Base-by-base conservation (phyloP, 2,797 vertebrate genomes). In the Tauraco hartlaubi region DNA sequence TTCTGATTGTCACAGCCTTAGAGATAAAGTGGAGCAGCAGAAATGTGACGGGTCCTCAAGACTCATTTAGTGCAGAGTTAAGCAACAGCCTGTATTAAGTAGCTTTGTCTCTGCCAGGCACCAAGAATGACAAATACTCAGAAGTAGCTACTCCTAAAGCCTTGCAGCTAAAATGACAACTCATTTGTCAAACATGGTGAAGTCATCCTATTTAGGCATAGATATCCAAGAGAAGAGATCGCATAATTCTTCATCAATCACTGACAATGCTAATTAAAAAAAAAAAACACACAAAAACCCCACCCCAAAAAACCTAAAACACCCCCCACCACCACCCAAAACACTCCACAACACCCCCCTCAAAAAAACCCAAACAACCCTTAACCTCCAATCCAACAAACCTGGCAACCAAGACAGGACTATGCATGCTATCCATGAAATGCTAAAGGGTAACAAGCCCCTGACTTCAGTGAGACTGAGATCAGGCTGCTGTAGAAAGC, bases 141-240 rank as follows among this genome's bases (percentile, higher is more conserved):
- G 44, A 92, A 92, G 84, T 11, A 92, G 64, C 55, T 84, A 35
- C 66, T 63, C 51, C 78, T 96, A 91, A 97, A 95, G 29, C 62
- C 56, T 87, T 82, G 49, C 58, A 80, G 78, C 74, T 92, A 55
- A 95, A 94, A 88, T 81, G 83, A 94, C 90, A 95, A 56, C 67
- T 54, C 39, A 41, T 41, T 41, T 41, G 39, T 41, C 39, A 61
- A 83, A 78, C 29, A 52, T 76, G 61, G 54, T 82, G 51, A 94
- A 96, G 77, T 81, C 8, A 81, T 88, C 74, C 92, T 67, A 74
- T 17, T 73, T 33, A 44, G 72, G n/a, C 61, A 73, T 9, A 85
- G 72, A 55, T 48, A 71, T 39, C 28, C 49, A 88, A 63, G 72
- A 73, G 81, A 68, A 84, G 49, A 82, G 43, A n/a, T 14, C 56